Base-by-base conservation (phyloP, 2,888 invertebrate genomes). In the Petrolisthes manimaculis region DNA sequence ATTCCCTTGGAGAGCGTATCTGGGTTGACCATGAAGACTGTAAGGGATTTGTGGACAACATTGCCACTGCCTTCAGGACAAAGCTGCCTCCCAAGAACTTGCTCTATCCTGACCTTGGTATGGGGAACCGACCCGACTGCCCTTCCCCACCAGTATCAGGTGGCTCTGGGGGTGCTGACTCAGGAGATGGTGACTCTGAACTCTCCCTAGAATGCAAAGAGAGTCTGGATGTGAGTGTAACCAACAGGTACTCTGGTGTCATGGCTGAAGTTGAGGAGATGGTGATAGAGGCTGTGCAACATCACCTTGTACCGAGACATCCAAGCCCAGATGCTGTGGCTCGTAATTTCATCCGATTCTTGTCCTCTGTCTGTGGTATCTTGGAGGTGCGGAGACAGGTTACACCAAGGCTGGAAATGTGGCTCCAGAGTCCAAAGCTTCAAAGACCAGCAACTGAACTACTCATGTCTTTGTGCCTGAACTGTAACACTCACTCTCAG, bases 1-100 rank as follows among this genome's bases (percentile, higher is more conserved):
- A 99, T 94, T 97, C 98, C 0, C 94, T 98, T 1, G 97, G 97
- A 77, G 99, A 99, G 92, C 94, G 98, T 69, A 95, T 96, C 91
- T 99, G 99, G 97, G 97, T 98, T 37, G 99, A 99, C 93, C 96
- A 96, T 92, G 95, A 96, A 0, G 96, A 97, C 93, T 98, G 98
- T 93, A 96, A 96, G 92, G 96, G 96, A 51, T 96, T 98, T 92
- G 97, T 97, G 0, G 97, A 97, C 92, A 99, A 98, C 93, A 96
- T 99, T 83, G 94, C 96, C 86, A 96, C 96, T 0, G 97, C 96
- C 0, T 97, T 97, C 93, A 95, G 95, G 91, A 97, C 97, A 0
- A 96, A 95, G 92, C 94, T 95, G 85, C 96, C 97, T 0, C 95
- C 97, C 0, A 94, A 95, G 79, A 95, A 95, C 90, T 94, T 96